Conservation (phyloP, 1,140 invertebrate species). For the Diachasma alloeum region DNA sequence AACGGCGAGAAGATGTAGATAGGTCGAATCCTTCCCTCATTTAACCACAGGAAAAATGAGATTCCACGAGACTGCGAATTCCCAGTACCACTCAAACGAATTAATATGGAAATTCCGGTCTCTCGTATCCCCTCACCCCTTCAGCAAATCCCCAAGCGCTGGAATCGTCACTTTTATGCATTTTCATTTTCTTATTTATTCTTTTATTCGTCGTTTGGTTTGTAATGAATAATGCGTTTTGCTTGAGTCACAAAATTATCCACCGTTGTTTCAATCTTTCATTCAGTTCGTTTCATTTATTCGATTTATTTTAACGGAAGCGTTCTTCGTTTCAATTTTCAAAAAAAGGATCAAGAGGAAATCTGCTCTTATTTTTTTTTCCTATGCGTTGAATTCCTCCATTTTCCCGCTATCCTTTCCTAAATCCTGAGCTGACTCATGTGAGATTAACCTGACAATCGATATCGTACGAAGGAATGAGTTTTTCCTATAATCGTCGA, state of each 20-base stretch:
- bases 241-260: background rate
- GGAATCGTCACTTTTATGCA: background rate
- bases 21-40: background rate
- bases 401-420: too few species aligned
- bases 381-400: too few species aligned
- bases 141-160: constrained; percentile 19
- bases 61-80: constrained; percentile 49
- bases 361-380: too few species aligned
- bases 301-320: too few species aligned
- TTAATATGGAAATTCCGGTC: constrained; percentile 56
- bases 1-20: background rate
- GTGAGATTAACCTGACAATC: too few species aligned
- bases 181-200: background rate
- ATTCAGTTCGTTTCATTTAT: too few species aligned
- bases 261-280: too few species aligned
- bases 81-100: constrained; percentile 50
- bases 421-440: too few species aligned
- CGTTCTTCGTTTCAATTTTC: too few species aligned
- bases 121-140: constrained; percentile 31
- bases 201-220: background rate
- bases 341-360: too few species aligned
- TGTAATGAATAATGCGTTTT: background rate
- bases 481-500: too few species aligned
- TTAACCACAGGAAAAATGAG: constrained; percentile 31
- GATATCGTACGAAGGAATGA: too few species aligned